These are phyloP conservation scores for Sebastes melanostomus DNA, from an alignment of 2,797 vertebrate genomes.

Conservation along the genomic window DNA sequence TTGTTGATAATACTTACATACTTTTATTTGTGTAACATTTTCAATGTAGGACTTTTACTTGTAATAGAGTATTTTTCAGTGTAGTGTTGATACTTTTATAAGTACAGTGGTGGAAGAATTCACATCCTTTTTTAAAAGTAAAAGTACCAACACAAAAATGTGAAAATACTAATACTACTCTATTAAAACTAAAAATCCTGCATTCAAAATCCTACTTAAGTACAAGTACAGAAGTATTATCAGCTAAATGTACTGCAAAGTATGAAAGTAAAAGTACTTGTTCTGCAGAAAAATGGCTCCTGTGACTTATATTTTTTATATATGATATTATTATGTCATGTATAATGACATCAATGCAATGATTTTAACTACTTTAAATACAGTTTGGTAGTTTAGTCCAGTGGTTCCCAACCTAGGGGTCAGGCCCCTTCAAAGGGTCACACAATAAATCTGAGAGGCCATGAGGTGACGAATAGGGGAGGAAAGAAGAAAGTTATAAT, in stretches of 20 bases:
- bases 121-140: background rate
- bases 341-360: background rate
- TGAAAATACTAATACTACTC: background rate
- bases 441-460: background rate
- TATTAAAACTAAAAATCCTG: background rate
- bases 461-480: background rate
- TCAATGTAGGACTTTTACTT: no score
- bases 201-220: background rate
- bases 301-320: background rate
- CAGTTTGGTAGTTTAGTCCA: background rate
- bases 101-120: background rate
- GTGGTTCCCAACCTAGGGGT: background rate
- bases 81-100: no score
- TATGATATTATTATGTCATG: background rate
- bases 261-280: background rate
- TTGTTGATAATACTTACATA: no score
- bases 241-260: background rate
- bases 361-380: background rate
- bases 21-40: no score
- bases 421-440: background rate
- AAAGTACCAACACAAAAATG: background rate
- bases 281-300: background rate
- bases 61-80: no score
- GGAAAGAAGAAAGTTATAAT: background rate
- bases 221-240: background rate